phyloP scores from a whole-genome alignment of 2,113 vertebrate genomes.

The Catharus fuscescens region DNA sequence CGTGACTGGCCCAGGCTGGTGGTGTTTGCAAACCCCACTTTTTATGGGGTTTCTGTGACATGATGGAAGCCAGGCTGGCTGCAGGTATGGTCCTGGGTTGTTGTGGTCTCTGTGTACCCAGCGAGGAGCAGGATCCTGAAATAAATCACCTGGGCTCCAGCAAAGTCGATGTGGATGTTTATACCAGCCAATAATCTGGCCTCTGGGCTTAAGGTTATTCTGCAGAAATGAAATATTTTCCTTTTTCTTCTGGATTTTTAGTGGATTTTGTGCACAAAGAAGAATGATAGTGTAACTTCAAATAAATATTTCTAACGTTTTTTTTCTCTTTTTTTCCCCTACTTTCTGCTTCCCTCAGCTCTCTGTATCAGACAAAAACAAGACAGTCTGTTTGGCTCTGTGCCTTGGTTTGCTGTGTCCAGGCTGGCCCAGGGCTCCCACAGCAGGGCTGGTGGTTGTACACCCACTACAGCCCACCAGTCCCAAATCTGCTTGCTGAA shows the following conservation, averaged over 20 bases:
- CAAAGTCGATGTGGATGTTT: not conserved
- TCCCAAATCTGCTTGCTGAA: not conserved
- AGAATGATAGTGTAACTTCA: not conserved
- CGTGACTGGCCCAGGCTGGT: constrained; percentile 21
- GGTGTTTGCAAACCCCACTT: constrained; percentile 25
- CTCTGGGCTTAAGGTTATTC: not conserved
- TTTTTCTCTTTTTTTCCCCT: rapidly evolving
- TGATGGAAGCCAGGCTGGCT: not conserved
- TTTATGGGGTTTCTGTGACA: constrained; percentile 59
- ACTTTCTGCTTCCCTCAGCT: not conserved
- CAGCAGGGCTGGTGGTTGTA: not conserved
- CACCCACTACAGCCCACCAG: not conserved
- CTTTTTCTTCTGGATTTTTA: not conserved
- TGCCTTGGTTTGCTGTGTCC: not conserved
- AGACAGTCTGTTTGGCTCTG: not conserved
- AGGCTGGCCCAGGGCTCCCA: not conserved
- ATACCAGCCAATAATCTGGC: not conserved
- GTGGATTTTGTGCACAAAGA: not conserved
- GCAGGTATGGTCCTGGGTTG: not conserved
- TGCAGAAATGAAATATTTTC: not conserved
- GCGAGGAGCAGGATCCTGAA: not conserved
- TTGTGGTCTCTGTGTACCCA: not conserved
- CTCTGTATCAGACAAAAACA: not conserved
- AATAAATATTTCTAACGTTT: not conserved
- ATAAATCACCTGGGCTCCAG: not conserved